Percentiles rank a stretch among this genome's conserved stretches.
Evolutionary conservation across 1,140 invertebrate genomes (phyloP).

Genomic region (Eupeodes corollae): DNA sequence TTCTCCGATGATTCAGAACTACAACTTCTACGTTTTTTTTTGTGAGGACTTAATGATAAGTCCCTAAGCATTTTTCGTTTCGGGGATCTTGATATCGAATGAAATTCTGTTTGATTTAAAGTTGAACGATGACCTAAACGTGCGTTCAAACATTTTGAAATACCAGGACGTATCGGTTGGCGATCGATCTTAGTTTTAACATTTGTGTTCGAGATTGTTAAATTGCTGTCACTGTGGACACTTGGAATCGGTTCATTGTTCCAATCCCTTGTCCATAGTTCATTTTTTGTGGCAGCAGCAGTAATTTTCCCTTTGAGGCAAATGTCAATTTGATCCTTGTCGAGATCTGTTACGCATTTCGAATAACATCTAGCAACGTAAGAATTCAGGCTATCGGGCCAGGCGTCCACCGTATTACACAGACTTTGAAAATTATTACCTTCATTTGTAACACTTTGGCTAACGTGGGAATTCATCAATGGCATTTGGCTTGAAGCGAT

Average conservation of each 20-base stretch:
- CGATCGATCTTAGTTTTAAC: slow-evolving; percentile 17
- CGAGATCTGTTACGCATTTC: slow-evolving; percentile 72
- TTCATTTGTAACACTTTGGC: slow-evolving; percentile 1
- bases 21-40: slow-evolving; percentile 24
- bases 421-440: slow-evolving; percentile 13
- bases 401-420: slow-evolving; percentile 43
- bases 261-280: slow-evolving; percentile 84
- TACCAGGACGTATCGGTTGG: slow-evolving; percentile 17
- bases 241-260: slow-evolving; percentile 78
- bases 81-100: slow-evolving; percentile 16
- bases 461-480: too few relatives aligned
- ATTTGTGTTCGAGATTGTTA: slow-evolving; percentile 24
- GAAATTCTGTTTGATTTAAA: slow-evolving; percentile 9
- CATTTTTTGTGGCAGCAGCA: slow-evolving; percentile 70
- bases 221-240: slow-evolving; percentile 62
- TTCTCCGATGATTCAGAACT: slow-evolving; percentile 16
- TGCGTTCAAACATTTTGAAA: slow-evolving; percentile 14
- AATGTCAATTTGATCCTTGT: slow-evolving; percentile 89
- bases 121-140: slow-evolving; percentile 12
- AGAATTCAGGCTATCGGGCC: slow-evolving; percentile 63
- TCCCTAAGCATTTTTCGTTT: slow-evolving; percentile 14
- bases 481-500: not conserved
- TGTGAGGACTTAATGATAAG: slow-evolving; percentile 19
- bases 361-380: slow-evolving; percentile 87
- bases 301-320: slow-evolving; percentile 88